phyloP scores from a whole-genome alignment of 2,113 vertebrate genomes.

The Oostethus manadensis region DNA sequence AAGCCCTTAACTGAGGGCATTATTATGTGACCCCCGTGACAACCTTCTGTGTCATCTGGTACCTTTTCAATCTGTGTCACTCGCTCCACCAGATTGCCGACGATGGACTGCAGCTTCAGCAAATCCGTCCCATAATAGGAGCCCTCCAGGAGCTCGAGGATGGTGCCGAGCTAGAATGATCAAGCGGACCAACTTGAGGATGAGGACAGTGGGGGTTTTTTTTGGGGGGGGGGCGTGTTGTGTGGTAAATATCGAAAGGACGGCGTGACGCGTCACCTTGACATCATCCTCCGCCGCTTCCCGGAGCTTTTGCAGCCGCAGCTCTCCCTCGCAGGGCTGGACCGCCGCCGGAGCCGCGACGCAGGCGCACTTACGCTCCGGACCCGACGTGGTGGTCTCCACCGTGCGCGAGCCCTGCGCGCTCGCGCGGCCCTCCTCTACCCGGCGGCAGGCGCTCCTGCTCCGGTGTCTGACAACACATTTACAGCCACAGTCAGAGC shows the following conservation, averaged over 20 bases:
- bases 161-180: constrained; percentile 78
- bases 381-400: constrained; percentile 88
- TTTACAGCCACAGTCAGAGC: constrained; percentile 90
- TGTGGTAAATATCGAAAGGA: not conserved
- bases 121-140: constrained; percentile 91
- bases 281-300: constrained; percentile 79
- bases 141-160: constrained; percentile 89
- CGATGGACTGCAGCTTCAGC: constrained; percentile 86
- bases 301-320: constrained; percentile 81
- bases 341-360: constrained; percentile 86
- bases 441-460: constrained; percentile 81
- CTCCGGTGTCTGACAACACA: constrained; percentile 91
- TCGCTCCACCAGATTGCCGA: constrained; percentile 81
- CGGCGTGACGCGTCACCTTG: constrained; percentile 76
- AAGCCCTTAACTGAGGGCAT: too few species aligned
- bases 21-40: not conserved
- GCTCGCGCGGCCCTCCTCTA: constrained; percentile 70
- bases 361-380: constrained; percentile 90
- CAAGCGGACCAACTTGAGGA: constrained; percentile 35
- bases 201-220: not conserved
- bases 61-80: constrained; percentile 90
- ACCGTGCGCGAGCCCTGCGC: constrained; percentile 85
- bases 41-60: constrained; percentile 8
- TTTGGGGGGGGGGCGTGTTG: not conserved
- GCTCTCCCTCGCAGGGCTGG: constrained; percentile 88